Base-by-base conservation (phyloP, 2,113 vertebrate species). In the Rhea americana region DNA sequence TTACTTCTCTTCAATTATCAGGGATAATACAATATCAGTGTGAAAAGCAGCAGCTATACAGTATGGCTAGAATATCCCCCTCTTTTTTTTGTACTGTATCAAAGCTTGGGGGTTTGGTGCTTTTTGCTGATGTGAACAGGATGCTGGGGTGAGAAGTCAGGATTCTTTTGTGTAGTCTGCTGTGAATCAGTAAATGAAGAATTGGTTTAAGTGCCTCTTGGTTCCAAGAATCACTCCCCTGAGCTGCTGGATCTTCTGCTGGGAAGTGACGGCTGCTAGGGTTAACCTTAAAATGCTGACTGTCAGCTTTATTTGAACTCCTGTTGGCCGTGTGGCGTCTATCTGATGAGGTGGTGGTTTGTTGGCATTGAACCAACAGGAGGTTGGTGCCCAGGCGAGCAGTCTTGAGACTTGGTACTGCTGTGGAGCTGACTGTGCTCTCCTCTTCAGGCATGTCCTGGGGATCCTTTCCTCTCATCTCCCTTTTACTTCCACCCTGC, bases 161-260 rank as follows among this genome's bases (percentile, higher is more conserved):
- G 63, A 39, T 50, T 39, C 58, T 22, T 22, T 13, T 19, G 16
- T 2, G 1, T 24, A 8, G 5, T 10, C 62, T 53, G 47, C 70
- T 51, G 91, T 56, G 14, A 56, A 48, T 28, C 4, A 79, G 50
- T 16, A 12, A 73, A 26, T 2, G 8, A 4, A 62, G 66, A 59
- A 25, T 89, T 91, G 95, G 81, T 95, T 95, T 93, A 97, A 97
- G 97, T 97, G 97, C 97, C 97, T 98, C 95, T 53, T 3, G 43
- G 41, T 94, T 89, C 89, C 65, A 65, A 68, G 89, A 90, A 82
- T 94, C 25, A 17, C 72, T 93, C 79, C 88, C 89, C 85, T 9
- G 15, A 82, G 89, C 87, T 94, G 83, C 90, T 82, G 74, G 65
- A 13, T 92, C 61, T 0, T 75, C 22, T 11, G 88, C 55, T 93